Percentiles rank a stretch among this genome's conserved stretches.
Conservation (phyloP, 2,113 vertebrate genomes). For the Leiothrix lutea region DNA sequence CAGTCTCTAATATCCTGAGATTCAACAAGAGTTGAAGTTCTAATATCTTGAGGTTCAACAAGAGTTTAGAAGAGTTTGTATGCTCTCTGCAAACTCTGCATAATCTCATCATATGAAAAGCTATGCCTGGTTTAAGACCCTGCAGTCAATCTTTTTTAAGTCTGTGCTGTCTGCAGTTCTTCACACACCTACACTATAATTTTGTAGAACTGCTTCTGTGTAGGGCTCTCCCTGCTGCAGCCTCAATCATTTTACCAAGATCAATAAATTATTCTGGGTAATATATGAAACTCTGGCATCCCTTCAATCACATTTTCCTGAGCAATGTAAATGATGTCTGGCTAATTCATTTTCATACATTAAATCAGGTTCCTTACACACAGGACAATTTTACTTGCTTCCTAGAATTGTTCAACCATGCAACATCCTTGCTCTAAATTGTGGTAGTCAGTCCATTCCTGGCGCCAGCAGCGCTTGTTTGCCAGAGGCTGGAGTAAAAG, state of each 20-base stretch:
- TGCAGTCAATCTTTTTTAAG: background rate
- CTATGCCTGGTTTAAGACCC: background rate
- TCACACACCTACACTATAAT: background rate
- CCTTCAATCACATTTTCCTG: background rate
- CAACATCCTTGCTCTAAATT: background rate
- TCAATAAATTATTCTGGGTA: background rate
- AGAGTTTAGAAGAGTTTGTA: background rate
- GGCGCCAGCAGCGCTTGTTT: background rate
- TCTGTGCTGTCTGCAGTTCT: background rate
- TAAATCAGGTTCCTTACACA: background rate
- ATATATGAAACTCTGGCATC: background rate
- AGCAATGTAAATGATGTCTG: background rate
- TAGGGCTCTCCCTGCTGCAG: background rate
- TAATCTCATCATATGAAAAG: background rate
- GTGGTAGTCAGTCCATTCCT: background rate
- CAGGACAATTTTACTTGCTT: background rate
- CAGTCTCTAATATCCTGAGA: background rate
- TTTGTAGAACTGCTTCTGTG: background rate
- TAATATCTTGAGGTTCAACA: background rate
- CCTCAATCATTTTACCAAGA: background rate
- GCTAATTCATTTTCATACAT: background rate
- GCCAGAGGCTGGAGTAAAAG: background rate
- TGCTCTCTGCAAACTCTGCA: background rate
- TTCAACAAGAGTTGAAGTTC: background rate
- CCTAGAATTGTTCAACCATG: background rate